These are phyloP conservation scores for Apogon hyalosoma DNA, from an alignment of 2,797 vertebrate genomes.

Conservation along the genomic window DNA sequence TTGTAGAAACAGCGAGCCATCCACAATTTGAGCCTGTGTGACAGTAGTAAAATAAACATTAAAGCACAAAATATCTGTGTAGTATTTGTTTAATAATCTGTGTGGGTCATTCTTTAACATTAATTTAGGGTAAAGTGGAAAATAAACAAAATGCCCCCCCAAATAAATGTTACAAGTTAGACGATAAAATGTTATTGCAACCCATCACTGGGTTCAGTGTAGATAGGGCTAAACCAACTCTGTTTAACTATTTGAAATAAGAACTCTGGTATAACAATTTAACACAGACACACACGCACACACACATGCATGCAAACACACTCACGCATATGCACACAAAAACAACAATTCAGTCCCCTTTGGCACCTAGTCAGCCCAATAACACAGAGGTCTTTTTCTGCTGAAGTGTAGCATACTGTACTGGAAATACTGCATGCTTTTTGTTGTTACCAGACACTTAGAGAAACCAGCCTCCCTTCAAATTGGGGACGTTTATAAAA, in stretches of 20 bases:
- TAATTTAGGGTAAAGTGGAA: slow-evolving; percentile 45
- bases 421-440: slow-evolving; percentile 21
- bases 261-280: slow-evolving; percentile 39
- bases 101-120: slow-evolving; percentile 31
- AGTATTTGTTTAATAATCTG: slow-evolving; percentile 19
- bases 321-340: slow-evolving; percentile 48
- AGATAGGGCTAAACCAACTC: slow-evolving; percentile 30
- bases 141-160: slow-evolving; percentile 33
- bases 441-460: slow-evolving; percentile 45
- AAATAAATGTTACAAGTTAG: slow-evolving; percentile 33
- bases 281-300: slow-evolving; percentile 36
- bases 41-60: slow-evolving; percentile 52
- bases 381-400: slow-evolving; percentile 40
- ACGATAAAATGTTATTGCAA: slow-evolving; percentile 73
- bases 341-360: slow-evolving; percentile 46
- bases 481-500: slow-evolving; percentile 40
- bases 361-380: slow-evolving; percentile 57
- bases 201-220: slow-evolving; percentile 51
- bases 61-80: not conserved
- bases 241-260: slow-evolving; percentile 37
- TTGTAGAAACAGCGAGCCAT: slow-evolving; percentile 29
- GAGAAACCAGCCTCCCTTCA: slow-evolving; percentile 35
- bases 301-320: slow-evolving; percentile 56
- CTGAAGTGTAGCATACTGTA: slow-evolving; percentile 29
- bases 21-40: slow-evolving; percentile 9